phyloP scores from a whole-genome alignment of 2,797 vertebrate genomes.

The Enteromius unitaeniatus region DNA sequence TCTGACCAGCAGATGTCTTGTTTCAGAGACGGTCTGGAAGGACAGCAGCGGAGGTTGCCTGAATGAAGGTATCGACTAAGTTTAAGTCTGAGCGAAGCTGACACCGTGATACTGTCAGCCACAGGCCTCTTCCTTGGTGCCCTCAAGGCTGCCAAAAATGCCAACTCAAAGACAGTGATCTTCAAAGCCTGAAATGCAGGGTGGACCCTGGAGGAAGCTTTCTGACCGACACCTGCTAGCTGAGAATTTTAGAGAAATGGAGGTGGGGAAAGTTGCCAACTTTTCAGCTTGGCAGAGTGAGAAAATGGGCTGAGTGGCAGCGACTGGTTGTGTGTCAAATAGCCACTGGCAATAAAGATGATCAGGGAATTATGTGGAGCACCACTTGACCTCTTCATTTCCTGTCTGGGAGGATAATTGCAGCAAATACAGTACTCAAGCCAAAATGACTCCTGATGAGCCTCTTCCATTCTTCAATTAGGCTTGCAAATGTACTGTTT shows the following conservation, averaged over 20 bases:
- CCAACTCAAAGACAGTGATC: slow-evolving; percentile 13
- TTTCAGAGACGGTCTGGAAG: slow-evolving; percentile 1
- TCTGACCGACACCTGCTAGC: background rate
- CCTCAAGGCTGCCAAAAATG: slow-evolving; percentile 7
- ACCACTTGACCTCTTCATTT: slow-evolving; percentile 37
- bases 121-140: background rate
- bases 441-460: background rate
- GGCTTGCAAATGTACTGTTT: background rate
- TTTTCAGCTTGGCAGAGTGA: slow-evolving; percentile 40
- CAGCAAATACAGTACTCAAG: background rate
- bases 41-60: background rate
- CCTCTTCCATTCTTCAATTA: slow-evolving; percentile 9
- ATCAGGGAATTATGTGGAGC: slow-evolving; percentile 21
- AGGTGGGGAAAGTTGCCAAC: slow-evolving; percentile 10
- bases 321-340: slow-evolving; percentile 3
- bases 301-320: slow-evolving; percentile 45
- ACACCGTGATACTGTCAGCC: slow-evolving; percentile 32
- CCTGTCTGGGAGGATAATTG: slow-evolving; percentile 45
- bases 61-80: slow-evolving; percentile 32
- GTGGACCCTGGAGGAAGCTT: slow-evolving; percentile 16
- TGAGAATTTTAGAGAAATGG: slow-evolving; percentile 1
- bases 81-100: slow-evolving; percentile 38
- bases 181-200: background rate
- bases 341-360: slow-evolving; percentile 1
- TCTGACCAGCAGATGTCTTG: slow-evolving; percentile 23